phyloP scores from a whole-genome alignment of 2,797 vertebrate species.

The Enteromius anoplus region DNA sequence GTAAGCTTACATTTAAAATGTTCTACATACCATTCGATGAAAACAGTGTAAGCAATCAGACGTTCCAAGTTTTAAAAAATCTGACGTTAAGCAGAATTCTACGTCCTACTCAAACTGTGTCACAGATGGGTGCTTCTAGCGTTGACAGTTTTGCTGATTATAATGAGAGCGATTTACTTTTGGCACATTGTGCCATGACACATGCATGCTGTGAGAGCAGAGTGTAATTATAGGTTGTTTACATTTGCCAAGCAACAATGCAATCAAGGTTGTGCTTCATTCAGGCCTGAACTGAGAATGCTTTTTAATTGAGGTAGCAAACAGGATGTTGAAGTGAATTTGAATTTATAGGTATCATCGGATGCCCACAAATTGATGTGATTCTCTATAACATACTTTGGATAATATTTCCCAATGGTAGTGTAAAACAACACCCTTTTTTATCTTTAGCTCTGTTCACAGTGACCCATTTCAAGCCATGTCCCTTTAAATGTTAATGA shows the following conservation, averaged over 20 bases:
- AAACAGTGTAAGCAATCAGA: not conserved
- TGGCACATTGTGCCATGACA: not conserved
- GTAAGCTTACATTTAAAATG: not conserved
- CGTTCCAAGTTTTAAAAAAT: not conserved
- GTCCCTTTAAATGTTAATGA: no score
- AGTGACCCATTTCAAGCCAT: no score
- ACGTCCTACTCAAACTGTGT: not conserved
- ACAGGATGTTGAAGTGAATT: not conserved
- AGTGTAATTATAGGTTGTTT: conserved; percentile 1
- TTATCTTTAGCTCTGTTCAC: no score
- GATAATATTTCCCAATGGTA: no score
- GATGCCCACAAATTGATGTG: no score
- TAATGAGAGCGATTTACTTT: not conserved
- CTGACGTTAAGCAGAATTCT: not conserved
- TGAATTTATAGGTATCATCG: not conserved
- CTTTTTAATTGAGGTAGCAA: conserved; percentile 1
- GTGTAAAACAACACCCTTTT: no score
- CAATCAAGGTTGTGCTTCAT: not conserved
- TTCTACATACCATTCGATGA: not conserved
- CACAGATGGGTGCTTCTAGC: not conserved
- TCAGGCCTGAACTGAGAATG: not conserved
- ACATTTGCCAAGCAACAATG: not conserved
- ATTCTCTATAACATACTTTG: no score
- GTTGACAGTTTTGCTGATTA: not conserved
- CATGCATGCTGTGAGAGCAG: not conserved